Evolutionary conservation across 2,113 vertebrate species (phyloP).

Genomic region (Megaceryle torquata): DNA sequence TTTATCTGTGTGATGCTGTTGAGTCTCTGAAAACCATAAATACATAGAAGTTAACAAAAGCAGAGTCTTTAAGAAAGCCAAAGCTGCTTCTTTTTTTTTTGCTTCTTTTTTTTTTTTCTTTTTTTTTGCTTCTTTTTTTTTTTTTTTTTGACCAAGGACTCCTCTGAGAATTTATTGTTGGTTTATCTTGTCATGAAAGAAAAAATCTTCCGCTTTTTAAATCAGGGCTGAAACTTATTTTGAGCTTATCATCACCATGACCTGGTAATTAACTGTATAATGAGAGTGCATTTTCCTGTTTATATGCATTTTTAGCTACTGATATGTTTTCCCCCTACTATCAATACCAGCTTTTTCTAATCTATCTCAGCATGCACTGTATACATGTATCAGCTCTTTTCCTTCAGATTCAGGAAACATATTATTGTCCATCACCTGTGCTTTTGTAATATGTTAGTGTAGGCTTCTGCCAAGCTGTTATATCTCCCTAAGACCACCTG

Average conservation of each 20-base stretch:
- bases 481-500: not conserved
- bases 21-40: slow-evolving; percentile 54
- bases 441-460: not conserved
- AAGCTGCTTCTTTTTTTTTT: not conserved
- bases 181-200: not conserved
- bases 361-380: not conserved
- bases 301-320: not conserved
- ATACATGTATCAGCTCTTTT: not conserved
- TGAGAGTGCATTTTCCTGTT: not conserved
- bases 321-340: not conserved
- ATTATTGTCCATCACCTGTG: not conserved
- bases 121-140: not conserved
- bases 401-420: not conserved
- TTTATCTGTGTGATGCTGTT: slow-evolving; percentile 60
- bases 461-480: slow-evolving; percentile 24
- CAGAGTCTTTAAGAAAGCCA: not conserved
- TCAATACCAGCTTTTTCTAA: not conserved
- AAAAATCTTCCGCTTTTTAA: not conserved
- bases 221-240: not conserved
- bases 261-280: not conserved
- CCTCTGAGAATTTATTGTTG: slow-evolving; percentile 33
- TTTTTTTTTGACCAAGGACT: not conserved
- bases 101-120: not conserved
- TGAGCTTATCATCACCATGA: not conserved
- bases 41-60: slow-evolving; percentile 36